These are phyloP conservation scores for Taphrorychus bicolor DNA, from an alignment of 2,888 invertebrate genomes.

Conservation along the genomic window DNA sequence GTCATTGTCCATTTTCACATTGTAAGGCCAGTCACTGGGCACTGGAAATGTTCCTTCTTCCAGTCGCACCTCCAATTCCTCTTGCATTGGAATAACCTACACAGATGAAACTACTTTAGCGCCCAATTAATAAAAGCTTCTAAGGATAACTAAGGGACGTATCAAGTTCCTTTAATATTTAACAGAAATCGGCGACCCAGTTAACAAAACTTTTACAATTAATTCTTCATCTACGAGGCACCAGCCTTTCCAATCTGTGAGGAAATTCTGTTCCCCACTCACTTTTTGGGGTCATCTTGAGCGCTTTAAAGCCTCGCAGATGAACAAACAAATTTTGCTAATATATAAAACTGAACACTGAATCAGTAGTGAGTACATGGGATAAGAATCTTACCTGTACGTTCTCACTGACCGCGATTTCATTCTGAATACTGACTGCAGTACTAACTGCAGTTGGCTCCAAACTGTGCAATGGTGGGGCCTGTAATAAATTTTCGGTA, in stretches of 20 bases:
- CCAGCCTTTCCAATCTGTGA: too few species aligned
- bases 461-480: constrained; percentile 55
- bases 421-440: constrained; percentile 25
- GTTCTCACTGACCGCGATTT: constrained; percentile 50
- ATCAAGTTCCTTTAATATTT: too few species aligned
- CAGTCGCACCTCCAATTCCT: constrained; percentile 66
- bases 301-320: too few species aligned
- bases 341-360: not conserved
- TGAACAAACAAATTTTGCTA: too few species aligned
- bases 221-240: too few species aligned
- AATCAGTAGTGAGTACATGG: not conserved
- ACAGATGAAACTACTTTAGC: constrained; percentile 23
- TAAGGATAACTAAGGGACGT: too few species aligned
- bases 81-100: constrained; percentile 64
- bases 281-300: too few species aligned
- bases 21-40: constrained; percentile 60
- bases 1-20: constrained; percentile 60
- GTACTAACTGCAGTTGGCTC: constrained; percentile 28
- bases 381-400: constrained; percentile 55
- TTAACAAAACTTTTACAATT: too few species aligned
- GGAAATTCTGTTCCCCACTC: too few species aligned
- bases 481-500: constrained; percentile 60
- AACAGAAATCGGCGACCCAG: too few species aligned
- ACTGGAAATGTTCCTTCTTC: constrained; percentile 63
- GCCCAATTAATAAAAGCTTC: too few species aligned